Percentiles rank a stretch among this genome's conserved stretches.
Evolutionary conservation across 1,140 invertebrate genomes (phyloP).

Genomic region (Asobara japonica): DNA sequence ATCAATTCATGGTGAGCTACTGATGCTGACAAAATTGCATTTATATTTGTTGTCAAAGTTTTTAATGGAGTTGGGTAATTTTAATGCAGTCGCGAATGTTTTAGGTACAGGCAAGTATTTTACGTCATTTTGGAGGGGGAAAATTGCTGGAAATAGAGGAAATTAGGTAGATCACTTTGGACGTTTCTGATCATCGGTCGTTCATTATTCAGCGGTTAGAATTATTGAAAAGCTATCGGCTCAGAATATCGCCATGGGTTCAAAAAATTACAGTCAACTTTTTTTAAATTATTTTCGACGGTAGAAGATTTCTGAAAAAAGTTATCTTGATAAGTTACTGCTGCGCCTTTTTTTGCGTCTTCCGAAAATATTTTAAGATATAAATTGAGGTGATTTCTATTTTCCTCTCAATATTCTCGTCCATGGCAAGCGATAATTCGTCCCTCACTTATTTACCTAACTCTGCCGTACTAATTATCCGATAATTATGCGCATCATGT

Average conservation of each 20-base stretch:
- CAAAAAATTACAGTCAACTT: too few species aligned
- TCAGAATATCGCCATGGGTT: too few species aligned
- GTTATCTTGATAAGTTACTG: neutral
- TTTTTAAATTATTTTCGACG: too few species aligned
- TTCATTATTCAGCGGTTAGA: neutral
- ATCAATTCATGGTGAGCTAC: neutral
- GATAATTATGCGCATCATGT: slow-evolving; percentile 61
- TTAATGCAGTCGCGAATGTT: neutral
- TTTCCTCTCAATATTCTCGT: neutral
- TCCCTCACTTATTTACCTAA: slow-evolving; percentile 58
- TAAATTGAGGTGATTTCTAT: neutral
- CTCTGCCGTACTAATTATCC: slow-evolving; percentile 59
- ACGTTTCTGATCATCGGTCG: neutral
- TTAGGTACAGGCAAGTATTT: neutral
- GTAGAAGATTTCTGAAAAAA: too few species aligned
- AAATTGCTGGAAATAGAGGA: neutral
- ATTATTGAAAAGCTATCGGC: too few species aligned
- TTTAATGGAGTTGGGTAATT: neutral
- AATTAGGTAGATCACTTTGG: neutral
- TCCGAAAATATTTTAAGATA: too few species aligned
- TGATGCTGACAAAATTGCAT: neutral
- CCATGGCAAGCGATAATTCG: slow-evolving; percentile 53
- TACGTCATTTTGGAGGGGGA: neutral
- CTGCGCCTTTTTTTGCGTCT: too few species aligned
- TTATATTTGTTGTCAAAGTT: neutral